A percentile compares a stretch with the other conserved stretches of the same genome.
These are phyloP conservation scores for Coilia nasus DNA, from an alignment of 2,797 vertebrate genomes.

Conservation along the genomic window DNA sequence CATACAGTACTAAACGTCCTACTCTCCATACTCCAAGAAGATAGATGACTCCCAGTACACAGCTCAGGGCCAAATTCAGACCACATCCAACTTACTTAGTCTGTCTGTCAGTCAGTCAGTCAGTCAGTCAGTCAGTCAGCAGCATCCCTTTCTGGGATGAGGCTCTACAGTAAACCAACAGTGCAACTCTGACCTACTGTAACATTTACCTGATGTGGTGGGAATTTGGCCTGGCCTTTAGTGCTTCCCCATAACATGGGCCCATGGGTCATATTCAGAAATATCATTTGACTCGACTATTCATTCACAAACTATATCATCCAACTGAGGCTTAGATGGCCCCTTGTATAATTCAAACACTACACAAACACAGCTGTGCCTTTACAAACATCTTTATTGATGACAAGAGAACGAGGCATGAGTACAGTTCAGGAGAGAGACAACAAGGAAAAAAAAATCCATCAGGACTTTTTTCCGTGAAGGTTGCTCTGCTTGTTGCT, in stretches of 20 bases:
- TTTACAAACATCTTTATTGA: constrained; percentile 55
- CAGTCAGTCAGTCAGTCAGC: no score
- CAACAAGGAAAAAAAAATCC: not conserved
- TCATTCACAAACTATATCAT: not conserved
- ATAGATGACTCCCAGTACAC: no score
- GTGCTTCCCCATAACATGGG: not conserved
- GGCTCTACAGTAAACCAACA: not conserved
- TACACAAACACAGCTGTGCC: not conserved
- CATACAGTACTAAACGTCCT: no score
- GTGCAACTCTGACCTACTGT: no score
- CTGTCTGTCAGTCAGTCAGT: no score
- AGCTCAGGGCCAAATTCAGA: no score
- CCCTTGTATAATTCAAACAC: not conserved
- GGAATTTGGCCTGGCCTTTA: not conserved
- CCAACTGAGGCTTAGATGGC: not conserved
- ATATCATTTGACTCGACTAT: not conserved
- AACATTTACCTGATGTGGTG: not conserved
- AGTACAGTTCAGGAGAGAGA: constrained; percentile 14
- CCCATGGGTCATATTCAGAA: not conserved
- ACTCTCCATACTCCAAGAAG: no score
- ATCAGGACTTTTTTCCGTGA: not conserved
- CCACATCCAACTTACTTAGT: no score
- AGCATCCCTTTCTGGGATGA: no score
- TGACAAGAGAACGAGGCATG: constrained; percentile 50
- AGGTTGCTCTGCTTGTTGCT: not conserved